Conservation (phyloP, 2,113 vertebrate genomes). For the Vanacampus margaritifer region DNA sequence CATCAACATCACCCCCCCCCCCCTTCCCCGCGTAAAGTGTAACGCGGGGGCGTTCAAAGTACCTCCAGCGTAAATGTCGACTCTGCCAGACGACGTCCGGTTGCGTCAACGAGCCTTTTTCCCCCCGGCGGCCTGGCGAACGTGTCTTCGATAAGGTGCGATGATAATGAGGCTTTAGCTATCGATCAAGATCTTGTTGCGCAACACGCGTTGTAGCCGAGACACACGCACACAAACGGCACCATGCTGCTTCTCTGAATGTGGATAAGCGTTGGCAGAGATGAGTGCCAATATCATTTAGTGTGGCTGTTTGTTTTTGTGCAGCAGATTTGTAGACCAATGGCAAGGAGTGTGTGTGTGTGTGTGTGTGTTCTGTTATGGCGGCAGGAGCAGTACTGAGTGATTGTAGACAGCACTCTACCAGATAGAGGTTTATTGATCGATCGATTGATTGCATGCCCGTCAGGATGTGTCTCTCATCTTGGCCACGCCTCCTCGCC, state of each 20-base stretch:
- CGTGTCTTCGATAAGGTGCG: constrained; percentile 39
- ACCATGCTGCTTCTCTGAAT: constrained; percentile 29
- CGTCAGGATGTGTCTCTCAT: constrained; percentile 43
- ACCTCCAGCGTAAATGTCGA: constrained; percentile 33
- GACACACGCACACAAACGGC: constrained; percentile 13
- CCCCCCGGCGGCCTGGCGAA: constrained; percentile 40
- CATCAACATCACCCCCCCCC: constrained; percentile 11
- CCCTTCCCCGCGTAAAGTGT: neutral
- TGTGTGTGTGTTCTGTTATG: neutral
- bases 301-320: constrained; percentile 23
- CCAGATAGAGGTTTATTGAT: constrained; percentile 61
- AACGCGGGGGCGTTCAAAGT: constrained; percentile 21
- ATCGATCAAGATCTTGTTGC: constrained; percentile 44
- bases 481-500: constrained; percentile 48
- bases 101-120: constrained; percentile 36
- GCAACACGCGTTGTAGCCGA: constrained; percentile 13
- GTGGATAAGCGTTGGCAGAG: constrained; percentile 41
- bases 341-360: constrained; percentile 5
- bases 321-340: constrained; percentile 18
- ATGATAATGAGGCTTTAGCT: constrained; percentile 56
- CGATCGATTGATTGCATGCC: constrained; percentile 54
- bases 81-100: constrained; percentile 31
- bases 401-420: constrained; percentile 50
- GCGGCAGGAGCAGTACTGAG: constrained; percentile 13
- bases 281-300: constrained; percentile 36